phyloP scores from a whole-genome alignment of 2,113 vertebrate genomes.

The Semicossyphus pulcher region DNA sequence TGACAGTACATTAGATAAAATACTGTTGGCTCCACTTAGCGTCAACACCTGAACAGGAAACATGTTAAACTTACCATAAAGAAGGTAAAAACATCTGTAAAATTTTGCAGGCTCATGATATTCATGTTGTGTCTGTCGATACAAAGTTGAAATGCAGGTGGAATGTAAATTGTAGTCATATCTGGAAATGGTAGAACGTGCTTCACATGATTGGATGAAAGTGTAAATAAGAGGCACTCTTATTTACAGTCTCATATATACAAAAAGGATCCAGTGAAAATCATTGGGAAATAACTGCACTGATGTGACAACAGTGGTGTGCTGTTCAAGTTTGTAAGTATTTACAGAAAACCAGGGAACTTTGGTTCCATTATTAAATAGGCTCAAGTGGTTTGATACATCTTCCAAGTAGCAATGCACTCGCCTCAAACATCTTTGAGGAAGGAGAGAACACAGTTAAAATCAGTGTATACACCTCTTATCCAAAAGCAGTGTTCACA shows the following conservation, averaged over 20 bases:
- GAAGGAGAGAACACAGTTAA: constrained; percentile 7
- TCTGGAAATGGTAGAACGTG: constrained; percentile 2
- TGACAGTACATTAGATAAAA: not conserved
- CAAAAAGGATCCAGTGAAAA: constrained; percentile 43
- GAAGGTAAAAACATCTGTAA: constrained; percentile 20
- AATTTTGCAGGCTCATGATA: not conserved
- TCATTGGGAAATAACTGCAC: constrained; percentile 10
- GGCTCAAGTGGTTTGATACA: constrained; percentile 37
- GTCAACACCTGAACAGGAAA: not conserved
- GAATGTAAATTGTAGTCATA: not conserved
- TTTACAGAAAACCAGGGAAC: constrained; percentile 24
- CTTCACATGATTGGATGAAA: not conserved
- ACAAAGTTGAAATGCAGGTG: constrained; percentile 19
- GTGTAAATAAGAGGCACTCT: constrained; percentile 31
- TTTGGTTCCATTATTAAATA: constrained; percentile 30
- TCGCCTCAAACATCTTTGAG: constrained; percentile 11
- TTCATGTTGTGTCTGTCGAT: not conserved
- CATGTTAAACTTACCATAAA: not conserved
- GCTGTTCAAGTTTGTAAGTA: constrained; percentile 26
- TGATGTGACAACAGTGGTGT: constrained; percentile 7
- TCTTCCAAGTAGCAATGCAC: constrained; percentile 42
- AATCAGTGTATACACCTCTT: constrained; percentile 36
- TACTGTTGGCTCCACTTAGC: not conserved
- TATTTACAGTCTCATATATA: constrained; percentile 30
- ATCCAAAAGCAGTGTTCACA: not conserved